Conservation (phyloP, 2,113 vertebrate species). For the Carlito syrichta region DNA sequence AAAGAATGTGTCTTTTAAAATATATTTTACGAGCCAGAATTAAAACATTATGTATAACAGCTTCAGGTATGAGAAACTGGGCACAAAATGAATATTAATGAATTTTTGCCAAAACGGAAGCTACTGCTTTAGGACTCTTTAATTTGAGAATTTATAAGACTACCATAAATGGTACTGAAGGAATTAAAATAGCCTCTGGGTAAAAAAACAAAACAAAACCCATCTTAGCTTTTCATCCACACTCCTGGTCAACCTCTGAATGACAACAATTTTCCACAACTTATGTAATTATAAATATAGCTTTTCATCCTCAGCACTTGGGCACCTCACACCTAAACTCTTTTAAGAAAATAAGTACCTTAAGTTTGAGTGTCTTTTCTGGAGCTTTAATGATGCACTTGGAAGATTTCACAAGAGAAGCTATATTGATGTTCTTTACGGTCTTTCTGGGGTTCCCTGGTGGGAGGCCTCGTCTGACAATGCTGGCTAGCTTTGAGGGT, state of each 20-base stretch:
- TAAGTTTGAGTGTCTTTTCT: background rate
- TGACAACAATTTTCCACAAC: background rate
- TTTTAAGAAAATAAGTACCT: constrained; percentile 31
- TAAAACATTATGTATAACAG: constrained; percentile 25
- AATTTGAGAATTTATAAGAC: constrained; percentile 41
- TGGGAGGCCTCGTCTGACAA: background rate
- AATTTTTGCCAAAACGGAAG: constrained; percentile 39
- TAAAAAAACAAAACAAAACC: background rate
- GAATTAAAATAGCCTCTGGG: constrained; percentile 19
- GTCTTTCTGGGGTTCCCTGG: background rate
- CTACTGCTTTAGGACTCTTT: constrained; percentile 52
- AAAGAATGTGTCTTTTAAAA: constrained; percentile 64
- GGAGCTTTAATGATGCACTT: background rate
- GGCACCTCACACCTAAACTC: background rate
- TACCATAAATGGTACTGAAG: background rate
- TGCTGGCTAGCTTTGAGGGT: background rate
- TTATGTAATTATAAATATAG: background rate
- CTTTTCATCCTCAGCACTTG: background rate
- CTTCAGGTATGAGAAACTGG: constrained; percentile 48
- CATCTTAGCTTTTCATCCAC: background rate
- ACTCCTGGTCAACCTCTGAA: background rate
- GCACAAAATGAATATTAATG: constrained; percentile 28
- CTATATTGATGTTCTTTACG: background rate
- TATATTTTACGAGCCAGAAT: constrained; percentile 58
- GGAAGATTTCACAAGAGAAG: background rate